Evolutionary conservation across 2,888 invertebrate genomes (phyloP), one percentile per base, ranked within the genome.

Genomic region (Amphipyra tragopoginis): DNA sequence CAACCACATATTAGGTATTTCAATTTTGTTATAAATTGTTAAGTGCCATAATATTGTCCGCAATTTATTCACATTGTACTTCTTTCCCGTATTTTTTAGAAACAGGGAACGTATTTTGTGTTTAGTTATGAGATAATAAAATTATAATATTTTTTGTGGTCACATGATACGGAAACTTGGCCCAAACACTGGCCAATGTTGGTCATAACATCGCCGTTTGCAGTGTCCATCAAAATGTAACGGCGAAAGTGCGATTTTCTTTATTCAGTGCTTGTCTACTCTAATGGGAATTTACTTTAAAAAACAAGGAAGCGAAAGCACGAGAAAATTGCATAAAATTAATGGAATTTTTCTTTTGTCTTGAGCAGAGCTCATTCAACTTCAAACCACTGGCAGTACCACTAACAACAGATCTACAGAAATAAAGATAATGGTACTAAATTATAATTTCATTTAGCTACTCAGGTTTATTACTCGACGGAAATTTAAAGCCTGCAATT

Each of bases 401-500:
- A 65, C 50, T 55, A 21, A 10, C 29, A 71, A 34, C 34, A 34
- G 47, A 48, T 34, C 14, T 10, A 39, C 21, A 26, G 39, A 26
- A 39, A 49, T 39, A n/a, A 49, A 49, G 38, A 45, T 54, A 60
- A 72, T 59, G 10, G 36, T 40, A 14, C 29, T 14, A 51, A 44
- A 72, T 72, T 66, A 72, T 55, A 67, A 67, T 72, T 72, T 38
- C 40, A 66, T 67, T 52, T 48, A 66, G 2, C 47, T 66, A n/a
- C 33, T 40, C 13, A 52, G 39, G n/a, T 56, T 65, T 48, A 73
- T 69, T 65, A 43, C 51, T 10, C 43, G 68, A 39, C 47, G 51
- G 54, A 67, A 55, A 67, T 67, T 44, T 55, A 5, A 21, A 73
- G 43, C 13, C 50, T 55, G 68, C 54, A 69, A 69, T 73, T 73